phyloP scores from a whole-genome alignment of 2,888 invertebrate species.

The Xestia rhomboidea region DNA sequence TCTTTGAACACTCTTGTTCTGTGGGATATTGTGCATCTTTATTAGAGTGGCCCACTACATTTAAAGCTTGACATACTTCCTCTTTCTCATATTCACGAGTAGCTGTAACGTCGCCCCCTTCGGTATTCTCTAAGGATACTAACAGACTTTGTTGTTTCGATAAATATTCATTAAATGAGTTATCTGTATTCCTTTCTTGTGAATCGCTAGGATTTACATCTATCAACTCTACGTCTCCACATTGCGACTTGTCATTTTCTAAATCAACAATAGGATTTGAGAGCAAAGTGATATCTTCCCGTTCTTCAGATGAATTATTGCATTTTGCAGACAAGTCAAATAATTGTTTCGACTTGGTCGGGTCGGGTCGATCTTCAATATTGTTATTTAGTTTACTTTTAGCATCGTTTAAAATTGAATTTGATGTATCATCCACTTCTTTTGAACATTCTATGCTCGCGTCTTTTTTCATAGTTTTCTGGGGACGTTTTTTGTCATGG shows the following conservation, averaged over 20 bases:
- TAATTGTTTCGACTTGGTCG: neutral
- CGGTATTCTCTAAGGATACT: constrained; percentile 63
- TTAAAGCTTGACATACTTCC: constrained; percentile 8
- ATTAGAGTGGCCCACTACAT: neutral
- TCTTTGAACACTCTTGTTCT: constrained; percentile 9
- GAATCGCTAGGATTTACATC: constrained; percentile 38
- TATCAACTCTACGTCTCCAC: constrained; percentile 61
- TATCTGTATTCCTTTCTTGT: constrained; percentile 51
- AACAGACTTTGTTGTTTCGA: constrained; percentile 75
- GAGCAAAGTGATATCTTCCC: constrained; percentile 13
- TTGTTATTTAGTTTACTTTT: neutral
- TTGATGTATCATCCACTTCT: constrained; percentile 13
- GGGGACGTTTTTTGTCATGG: neutral
- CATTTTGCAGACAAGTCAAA: constrained; percentile 4
- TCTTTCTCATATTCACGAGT: constrained; percentile 25
- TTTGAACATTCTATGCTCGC: constrained; percentile 24
- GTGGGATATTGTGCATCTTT: constrained; percentile 1
- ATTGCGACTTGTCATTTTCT: constrained; percentile 4
- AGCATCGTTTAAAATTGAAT: constrained; percentile 19
- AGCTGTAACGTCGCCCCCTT: constrained; percentile 6
- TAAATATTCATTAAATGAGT: constrained; percentile 74
- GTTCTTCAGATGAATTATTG: constrained; percentile 26
- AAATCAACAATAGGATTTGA: constrained; percentile 20
- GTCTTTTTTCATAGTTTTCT: constrained; percentile 12
- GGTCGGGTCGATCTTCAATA: constrained; percentile 1